These are phyloP conservation scores for Beroe forskalii DNA, from an alignment of 37 sponge, comb jelly and placozoan genomes.

Conservation along the genomic window DNA sequence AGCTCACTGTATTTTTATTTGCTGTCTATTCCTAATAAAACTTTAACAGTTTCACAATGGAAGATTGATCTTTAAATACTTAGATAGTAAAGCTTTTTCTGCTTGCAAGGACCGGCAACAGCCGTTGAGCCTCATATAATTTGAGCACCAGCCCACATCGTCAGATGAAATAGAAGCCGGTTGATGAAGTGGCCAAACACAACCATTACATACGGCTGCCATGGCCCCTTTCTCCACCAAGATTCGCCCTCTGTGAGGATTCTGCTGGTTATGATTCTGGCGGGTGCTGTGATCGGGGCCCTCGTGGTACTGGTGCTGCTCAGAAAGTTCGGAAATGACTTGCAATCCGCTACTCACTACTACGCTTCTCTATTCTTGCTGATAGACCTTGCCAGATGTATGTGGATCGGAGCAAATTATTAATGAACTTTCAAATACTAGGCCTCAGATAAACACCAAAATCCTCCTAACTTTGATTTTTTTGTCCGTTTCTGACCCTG, in stretches of 20 bases:
- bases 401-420: neutral
- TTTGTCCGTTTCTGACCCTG: neutral
- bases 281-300: neutral
- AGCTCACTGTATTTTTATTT: too few species aligned
- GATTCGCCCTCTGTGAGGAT: neutral
- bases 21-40: too few species aligned
- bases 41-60: too few species aligned
- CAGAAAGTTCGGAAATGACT: neutral
- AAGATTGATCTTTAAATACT: too few species aligned
- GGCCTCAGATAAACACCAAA: neutral
- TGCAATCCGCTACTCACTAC: neutral
- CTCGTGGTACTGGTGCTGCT: neutral
- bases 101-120: too few species aligned
- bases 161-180: too few species aligned
- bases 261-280: neutral
- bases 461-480: neutral
- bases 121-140: too few species aligned
- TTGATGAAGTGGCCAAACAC: neutral
- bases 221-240: neutral
- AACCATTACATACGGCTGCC: neutral
- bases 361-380: constrained; percentile 19
- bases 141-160: too few species aligned
- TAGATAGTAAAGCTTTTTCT: too few species aligned
- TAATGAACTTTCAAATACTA: neutral
- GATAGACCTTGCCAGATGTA: constrained; percentile 4